These are phyloP conservation scores for Lucilia cuprina DNA, from an alignment of 1,140 invertebrate species.

Conservation along the genomic window DNA sequence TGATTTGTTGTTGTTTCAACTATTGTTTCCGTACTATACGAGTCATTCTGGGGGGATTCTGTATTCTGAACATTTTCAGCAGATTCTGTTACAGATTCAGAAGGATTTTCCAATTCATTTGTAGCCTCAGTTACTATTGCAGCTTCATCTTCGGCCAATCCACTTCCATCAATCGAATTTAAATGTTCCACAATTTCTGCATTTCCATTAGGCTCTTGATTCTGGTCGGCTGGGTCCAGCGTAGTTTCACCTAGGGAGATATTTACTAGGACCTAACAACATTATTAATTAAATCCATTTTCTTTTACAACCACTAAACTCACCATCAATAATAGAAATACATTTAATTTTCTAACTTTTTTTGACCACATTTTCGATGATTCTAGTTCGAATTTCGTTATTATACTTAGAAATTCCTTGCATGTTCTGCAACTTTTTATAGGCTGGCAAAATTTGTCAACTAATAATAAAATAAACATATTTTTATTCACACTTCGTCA, in stretches of 20 bases:
- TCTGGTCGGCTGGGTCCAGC: neutral
- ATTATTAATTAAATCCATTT: neutral
- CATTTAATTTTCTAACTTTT: neutral
- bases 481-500: conserved; percentile 36
- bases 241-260: neutral
- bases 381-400: neutral
- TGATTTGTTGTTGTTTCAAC: neutral
- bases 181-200: neutral
- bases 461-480: conserved; percentile 23
- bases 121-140: neutral
- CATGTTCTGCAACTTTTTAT: neutral
- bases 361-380: neutral
- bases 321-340: neutral
- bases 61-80: neutral
- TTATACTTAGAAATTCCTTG: neutral
- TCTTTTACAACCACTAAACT: neutral
- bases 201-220: neutral
- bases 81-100: neutral
- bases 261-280: neutral
- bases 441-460: neutral
- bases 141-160: neutral
- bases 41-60: neutral
- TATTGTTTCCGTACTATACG: neutral
- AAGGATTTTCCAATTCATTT: neutral
- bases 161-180: neutral